A percentile compares a stretch with the other conserved stretches of the same genome.
Conservation (phyloP, 2,113 vertebrate species). For the Mesembrinibis cayennensis region DNA sequence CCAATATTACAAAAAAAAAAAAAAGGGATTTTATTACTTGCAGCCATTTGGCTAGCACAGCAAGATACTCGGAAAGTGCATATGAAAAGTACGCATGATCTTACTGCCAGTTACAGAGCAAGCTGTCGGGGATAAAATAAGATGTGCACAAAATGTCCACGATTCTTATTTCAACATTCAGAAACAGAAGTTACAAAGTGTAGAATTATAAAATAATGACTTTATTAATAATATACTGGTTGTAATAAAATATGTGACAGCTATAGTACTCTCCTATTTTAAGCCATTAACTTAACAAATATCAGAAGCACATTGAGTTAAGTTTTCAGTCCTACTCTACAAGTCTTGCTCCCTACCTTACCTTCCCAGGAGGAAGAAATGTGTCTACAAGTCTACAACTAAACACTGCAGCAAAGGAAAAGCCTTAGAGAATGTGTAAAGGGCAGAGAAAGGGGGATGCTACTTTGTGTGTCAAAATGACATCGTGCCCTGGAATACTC, state of each 20-base stretch:
- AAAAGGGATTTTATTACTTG: neutral
- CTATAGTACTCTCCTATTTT: neutral
- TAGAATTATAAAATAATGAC: neutral
- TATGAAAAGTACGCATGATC: neutral
- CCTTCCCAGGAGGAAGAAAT: neutral
- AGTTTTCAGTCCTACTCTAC: neutral
- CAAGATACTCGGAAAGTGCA: neutral
- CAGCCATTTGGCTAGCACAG: neutral
- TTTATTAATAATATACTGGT: conserved; percentile 5
- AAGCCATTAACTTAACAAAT: neutral
- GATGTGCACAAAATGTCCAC: neutral
- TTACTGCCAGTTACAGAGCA: neutral
- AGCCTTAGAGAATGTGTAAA: neutral
- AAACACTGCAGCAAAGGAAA: neutral
- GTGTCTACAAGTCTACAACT: neutral
- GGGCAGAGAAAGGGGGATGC: neutral
- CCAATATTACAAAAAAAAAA: neutral
- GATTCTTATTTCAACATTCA: neutral
- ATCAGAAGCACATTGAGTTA: neutral
- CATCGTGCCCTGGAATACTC: neutral
- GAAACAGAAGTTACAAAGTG: neutral
- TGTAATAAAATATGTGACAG: neutral
- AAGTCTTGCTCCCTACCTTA: neutral
- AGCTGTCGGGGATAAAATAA: neutral
- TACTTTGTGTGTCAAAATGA: neutral